These are phyloP conservation scores for Chymomyza caudatula DNA, from an alignment of 2,888 invertebrate species.

Conservation along the genomic window DNA sequence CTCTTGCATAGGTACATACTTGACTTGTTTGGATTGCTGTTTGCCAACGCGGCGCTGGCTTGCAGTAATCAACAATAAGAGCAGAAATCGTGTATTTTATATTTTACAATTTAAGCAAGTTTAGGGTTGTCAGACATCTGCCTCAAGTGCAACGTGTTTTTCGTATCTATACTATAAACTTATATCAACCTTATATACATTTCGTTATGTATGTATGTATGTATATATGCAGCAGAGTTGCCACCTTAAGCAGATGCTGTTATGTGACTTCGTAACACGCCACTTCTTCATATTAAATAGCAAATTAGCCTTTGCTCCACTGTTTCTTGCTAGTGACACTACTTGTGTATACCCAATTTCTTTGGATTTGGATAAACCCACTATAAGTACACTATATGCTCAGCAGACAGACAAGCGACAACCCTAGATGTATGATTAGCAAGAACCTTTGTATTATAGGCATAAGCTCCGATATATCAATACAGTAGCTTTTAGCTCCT, in stretches of 20 bases:
- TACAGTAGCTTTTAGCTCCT: not conserved
- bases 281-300: not conserved
- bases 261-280: not conserved
- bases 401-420: not conserved
- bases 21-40: not conserved
- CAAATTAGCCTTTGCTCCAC: not conserved
- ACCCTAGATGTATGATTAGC: not conserved
- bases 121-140: not conserved
- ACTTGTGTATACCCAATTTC: not conserved
- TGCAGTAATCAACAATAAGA: not conserved
- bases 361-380: not conserved
- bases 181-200: not conserved
- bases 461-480: not conserved
- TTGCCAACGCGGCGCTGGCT: not conserved
- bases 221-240: constrained; percentile 6
- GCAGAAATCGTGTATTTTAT: not conserved
- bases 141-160: not conserved
- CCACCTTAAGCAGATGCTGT: not conserved
- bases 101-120: not conserved
- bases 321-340: not conserved
- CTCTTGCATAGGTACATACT: not conserved
- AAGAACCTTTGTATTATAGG: not conserved
- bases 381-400: not conserved
- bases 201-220: not conserved
- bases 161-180: not conserved